Evolutionary conservation across 2,888 invertebrate species (phyloP), one percentile per base, ranked within the genome.

Genomic region (Cryptus armator): DNA sequence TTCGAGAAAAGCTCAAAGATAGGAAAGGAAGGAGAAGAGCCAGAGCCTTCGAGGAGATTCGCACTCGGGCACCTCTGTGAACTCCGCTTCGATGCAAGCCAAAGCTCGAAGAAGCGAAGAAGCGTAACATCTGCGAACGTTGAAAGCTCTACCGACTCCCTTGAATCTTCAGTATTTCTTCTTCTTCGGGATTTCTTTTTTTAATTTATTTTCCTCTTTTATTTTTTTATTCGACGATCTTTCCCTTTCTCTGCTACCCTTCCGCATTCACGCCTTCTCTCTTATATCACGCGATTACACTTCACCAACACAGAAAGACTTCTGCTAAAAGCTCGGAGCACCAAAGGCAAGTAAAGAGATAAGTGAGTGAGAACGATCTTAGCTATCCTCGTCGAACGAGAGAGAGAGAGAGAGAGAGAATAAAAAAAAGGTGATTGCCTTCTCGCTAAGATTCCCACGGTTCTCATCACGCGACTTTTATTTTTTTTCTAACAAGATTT

Each of bases 221-320:
- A 62, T 44, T 56, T 67, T 62, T 53, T 71, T 44, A 29, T 43
- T 71, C 59, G n/a, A 43, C 59, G 48, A 32, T 78, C 68, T 44
- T 53, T n/a, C 29, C 68, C 53, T 67, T 44, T 72, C 67, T 24
- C 68, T 48, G 6, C 44, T 44, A 43, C 64, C 43, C 77, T 84
- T 87, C 76, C 81, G 81, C 79, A 85, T 85, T 85, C 84, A 78
- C 74, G 78, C 67, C 67, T 84, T 86, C 87, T 77, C 86, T 88
- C 89, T 89, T 86, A 88, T 90, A 92, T 91, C 91, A 91, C 89
- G 90, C 90, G 91, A 91, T 92, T 91, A 90, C 90, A 88, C 89
- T 87, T 85, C 87, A 87, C 88, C 89, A 89, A 91, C 91, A 91
- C 89, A 89, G 90, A 90, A 91, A 90, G 87, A 90, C 91, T 91